Evolutionary conservation across 2,797 vertebrate species (phyloP).

Genomic region (Peromyscus attwateri): DNA sequence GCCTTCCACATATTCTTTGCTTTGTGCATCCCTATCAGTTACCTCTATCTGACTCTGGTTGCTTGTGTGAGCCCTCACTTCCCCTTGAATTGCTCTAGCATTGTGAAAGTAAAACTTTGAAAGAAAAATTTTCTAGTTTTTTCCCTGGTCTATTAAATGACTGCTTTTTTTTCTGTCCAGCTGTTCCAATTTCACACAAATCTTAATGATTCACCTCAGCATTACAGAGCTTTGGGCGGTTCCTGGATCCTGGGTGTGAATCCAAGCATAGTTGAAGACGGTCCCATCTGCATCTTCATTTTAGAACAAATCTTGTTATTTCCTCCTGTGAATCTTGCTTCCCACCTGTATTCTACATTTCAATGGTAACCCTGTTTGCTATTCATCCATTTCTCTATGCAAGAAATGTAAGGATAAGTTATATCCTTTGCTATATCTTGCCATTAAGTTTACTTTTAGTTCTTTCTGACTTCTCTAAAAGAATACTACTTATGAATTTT

Average conservation of each 20-base stretch:
- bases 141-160: neutral
- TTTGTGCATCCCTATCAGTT: accelerated
- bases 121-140: neutral
- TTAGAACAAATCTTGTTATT: neutral
- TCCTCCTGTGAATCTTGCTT: neutral
- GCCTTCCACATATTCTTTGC: neutral
- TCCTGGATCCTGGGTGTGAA: neutral
- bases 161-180: neutral
- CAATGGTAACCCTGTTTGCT: neutral
- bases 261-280: neutral
- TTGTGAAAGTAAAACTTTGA: neutral
- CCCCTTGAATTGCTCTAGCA: neutral
- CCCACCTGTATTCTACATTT: neutral
- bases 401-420: neutral
- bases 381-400: neutral
- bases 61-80: neutral
- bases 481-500: neutral
- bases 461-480: neutral
- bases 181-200: neutral
- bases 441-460: neutral
- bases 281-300: neutral
- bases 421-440: neutral
- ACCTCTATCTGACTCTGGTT: neutral
- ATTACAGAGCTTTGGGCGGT: neutral
- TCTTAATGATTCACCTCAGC: neutral